A percentile compares a stretch with the other conserved stretches of the same genome.
Evolutionary conservation across 2,113 vertebrate species (phyloP).

Genomic region (Lagopus leucura): DNA sequence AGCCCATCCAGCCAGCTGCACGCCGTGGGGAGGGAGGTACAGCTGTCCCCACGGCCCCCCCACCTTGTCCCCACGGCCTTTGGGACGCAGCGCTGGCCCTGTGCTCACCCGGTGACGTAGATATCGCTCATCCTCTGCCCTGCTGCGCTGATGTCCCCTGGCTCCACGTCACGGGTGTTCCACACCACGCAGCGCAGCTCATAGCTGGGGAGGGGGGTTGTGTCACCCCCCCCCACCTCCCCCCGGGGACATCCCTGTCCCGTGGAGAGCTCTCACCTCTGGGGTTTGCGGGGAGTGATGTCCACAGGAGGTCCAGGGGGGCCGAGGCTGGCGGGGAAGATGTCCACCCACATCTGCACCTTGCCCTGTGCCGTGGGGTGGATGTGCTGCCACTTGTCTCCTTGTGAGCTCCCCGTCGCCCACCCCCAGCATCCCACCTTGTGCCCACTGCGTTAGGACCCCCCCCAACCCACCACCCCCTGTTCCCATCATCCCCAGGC

Average conservation of each 20-base stretch:
- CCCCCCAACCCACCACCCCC: background rate
- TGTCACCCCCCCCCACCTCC: background rate
- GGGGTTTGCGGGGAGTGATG: constrained; percentile 72
- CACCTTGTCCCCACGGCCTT: background rate
- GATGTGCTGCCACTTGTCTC: background rate
- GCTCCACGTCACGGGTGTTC: background rate
- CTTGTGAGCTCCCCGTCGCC: background rate
- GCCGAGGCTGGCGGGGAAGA: constrained; percentile 76
- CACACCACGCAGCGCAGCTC: constrained; percentile 60
- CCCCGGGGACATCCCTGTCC: background rate
- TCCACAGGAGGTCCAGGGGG: constrained; percentile 65
- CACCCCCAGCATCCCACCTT: background rate
- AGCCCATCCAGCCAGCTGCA: constrained; percentile 75
- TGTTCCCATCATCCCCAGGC: background rate
- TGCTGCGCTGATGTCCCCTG: background rate
- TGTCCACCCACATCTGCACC: constrained; percentile 82
- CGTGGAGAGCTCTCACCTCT: constrained; percentile 28
- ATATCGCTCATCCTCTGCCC: constrained; percentile 76
- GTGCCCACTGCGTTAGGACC: too few species aligned
- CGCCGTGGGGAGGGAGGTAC: background rate
- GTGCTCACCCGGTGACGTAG: constrained; percentile 75
- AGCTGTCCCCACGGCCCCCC: background rate
- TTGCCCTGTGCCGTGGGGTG: constrained; percentile 68
- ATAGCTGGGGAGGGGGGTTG: background rate
- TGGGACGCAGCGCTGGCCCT: rapidly evolving